phyloP scores from a whole-genome alignment of 2,888 invertebrate species.

The Netelia fuscicornis region DNA sequence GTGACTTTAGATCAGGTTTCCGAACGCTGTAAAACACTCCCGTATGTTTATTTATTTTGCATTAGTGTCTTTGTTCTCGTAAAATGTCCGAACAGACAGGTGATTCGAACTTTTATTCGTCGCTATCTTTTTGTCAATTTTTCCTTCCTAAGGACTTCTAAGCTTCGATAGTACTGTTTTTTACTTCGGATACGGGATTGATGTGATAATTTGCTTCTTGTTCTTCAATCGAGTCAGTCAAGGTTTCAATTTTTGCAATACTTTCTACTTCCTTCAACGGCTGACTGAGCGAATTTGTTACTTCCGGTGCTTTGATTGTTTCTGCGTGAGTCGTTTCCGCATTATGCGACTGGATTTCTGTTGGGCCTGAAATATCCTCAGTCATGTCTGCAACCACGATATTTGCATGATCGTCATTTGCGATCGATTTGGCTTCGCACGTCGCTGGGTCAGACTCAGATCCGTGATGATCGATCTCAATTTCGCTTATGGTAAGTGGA shows the following conservation, averaged over 20 bases:
- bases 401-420: not conserved
- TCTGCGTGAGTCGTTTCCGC: not conserved
- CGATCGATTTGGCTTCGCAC: not conserved
- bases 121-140: not conserved
- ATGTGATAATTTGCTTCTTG: not conserved
- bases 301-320: slow-evolving; percentile 12
- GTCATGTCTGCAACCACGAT: not conserved
- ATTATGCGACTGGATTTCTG: not conserved
- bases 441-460: slow-evolving; percentile 13
- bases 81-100: not conserved
- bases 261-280: slow-evolving; percentile 3
- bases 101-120: not conserved
- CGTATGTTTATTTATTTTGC: not conserved
- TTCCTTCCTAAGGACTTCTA: not conserved
- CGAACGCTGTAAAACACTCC: not conserved
- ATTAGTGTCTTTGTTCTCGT: not conserved
- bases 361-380: not conserved
- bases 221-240: not conserved
- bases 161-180: slow-evolving; percentile 39
- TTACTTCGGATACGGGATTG: slow-evolving; percentile 14
- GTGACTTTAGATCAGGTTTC: slow-evolving; percentile 4
- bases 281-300: not conserved
- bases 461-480: slow-evolving; percentile 41
- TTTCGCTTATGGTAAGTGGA: slow-evolving; percentile 15
- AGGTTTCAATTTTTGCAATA: slow-evolving; percentile 4